These are phyloP conservation scores for Oryzias javanicus DNA, from an alignment of 2,113 vertebrate species.

Conservation along the genomic window DNA sequence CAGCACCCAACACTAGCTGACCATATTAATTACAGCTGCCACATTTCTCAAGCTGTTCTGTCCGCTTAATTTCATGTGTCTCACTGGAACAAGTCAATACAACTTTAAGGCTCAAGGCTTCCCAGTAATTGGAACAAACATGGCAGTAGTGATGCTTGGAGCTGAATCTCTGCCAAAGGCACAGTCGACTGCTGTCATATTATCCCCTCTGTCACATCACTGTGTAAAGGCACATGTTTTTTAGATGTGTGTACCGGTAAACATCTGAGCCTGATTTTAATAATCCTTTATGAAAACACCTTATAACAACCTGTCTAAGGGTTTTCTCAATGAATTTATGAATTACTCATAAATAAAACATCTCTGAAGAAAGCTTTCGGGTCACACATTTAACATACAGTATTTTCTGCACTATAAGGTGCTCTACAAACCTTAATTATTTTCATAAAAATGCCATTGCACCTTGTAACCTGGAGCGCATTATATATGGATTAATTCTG, in stretches of 20 bases:
- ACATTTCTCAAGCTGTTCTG: constrained; percentile 53
- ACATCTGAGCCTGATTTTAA: constrained; percentile 49
- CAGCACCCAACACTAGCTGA: constrained; percentile 32
- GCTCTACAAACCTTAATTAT: no score
- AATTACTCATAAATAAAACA: constrained; percentile 11
- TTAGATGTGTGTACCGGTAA: constrained; percentile 33
- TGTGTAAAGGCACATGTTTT: constrained; percentile 41
- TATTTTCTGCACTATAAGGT: no score
- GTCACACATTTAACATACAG: background rate
- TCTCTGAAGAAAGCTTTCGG: background rate
- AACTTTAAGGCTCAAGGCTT: constrained; percentile 84
- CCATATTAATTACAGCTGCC: constrained; percentile 60
- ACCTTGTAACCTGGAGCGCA: no score
- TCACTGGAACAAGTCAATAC: constrained; percentile 81
- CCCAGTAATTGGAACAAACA: constrained; percentile 89
- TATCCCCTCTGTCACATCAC: constrained; percentile 60
- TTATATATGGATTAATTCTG: no score
- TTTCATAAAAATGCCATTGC: no score
- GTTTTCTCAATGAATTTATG: constrained; percentile 32
- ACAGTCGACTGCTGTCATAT: constrained; percentile 48
- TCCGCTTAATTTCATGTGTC: constrained; percentile 58
- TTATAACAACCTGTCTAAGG: constrained; percentile 26
- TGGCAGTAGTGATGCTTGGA: constrained; percentile 67
- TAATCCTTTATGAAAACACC: constrained; percentile 48
- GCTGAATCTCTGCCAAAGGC: constrained; percentile 62